Conservation (phyloP, 1,140 invertebrate species). For the Chlorops oryzae region DNA sequence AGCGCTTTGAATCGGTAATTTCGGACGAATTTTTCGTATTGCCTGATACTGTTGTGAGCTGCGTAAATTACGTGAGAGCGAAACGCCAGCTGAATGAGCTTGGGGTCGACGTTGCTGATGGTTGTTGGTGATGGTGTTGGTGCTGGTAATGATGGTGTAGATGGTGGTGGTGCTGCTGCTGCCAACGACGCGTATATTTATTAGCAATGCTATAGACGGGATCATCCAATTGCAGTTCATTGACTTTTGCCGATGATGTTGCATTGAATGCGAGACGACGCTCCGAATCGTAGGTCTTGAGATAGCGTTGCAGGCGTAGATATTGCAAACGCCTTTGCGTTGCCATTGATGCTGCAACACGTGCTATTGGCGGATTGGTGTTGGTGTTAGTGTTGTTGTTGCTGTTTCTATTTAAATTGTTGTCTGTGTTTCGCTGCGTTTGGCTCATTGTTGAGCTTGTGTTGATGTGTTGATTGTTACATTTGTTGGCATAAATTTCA, state of each 20-base stretch:
- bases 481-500: conserved; percentile 28
- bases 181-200: conserved; percentile 38
- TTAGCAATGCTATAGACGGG: conserved; percentile 41
- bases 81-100: conserved; percentile 8
- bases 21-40: conserved; percentile 36
- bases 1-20: conserved; percentile 47
- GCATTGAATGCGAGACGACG: conserved; percentile 5
- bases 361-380: conserved; percentile 18
- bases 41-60: no score
- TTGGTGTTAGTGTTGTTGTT: neutral
- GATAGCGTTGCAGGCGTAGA: conserved; percentile 24
- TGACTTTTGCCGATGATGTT: conserved; percentile 20
- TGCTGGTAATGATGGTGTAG: conserved; percentile 21
- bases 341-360: no score
- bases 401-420: no score
- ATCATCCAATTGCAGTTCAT: conserved; percentile 33
- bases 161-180: conserved; percentile 22
- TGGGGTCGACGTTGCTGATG: neutral
- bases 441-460: no score
- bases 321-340: no score
- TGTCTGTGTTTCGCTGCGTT: no score
- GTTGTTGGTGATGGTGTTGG: conserved; percentile 22
- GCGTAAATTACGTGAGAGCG: conserved; percentile 42
- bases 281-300: conserved; percentile 18
- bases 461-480: neutral